A percentile compares a stretch with the other conserved stretches of the same genome.
These are phyloP conservation scores for Hydra vulgaris DNA, from an alignment of 30 jellyfish, hydroid and myxozoan species.

Conservation along the genomic window DNA sequence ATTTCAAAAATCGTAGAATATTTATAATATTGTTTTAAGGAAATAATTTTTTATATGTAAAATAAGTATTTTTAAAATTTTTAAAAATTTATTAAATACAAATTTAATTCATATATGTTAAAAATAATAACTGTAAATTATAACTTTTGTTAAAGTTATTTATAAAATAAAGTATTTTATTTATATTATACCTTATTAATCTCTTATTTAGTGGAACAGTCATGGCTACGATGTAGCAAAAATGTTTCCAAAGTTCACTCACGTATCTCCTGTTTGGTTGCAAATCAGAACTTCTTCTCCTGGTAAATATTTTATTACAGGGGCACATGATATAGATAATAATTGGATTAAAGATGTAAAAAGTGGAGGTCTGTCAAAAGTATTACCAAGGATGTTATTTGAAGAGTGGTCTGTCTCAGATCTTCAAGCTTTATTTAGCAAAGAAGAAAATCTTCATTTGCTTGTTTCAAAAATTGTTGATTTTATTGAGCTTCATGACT, in stretches of 20 bases:
- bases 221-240: constrained; percentile 91
- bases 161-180: too few relatives aligned
- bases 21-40: too few relatives aligned
- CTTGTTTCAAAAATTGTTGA: constrained; percentile 58
- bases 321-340: constrained; percentile 75
- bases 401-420: constrained; percentile 73
- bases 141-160: too few relatives aligned
- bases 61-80: too few relatives aligned
- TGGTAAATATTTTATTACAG: constrained; percentile 40
- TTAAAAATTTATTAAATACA: too few relatives aligned
- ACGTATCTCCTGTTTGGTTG: constrained; percentile 84
- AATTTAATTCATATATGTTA: too few relatives aligned
- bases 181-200: too few relatives aligned
- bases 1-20: too few relatives aligned
- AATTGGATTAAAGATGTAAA: constrained; percentile 24
- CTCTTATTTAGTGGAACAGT: constrained; percentile 68
- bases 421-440: constrained; percentile 44
- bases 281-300: constrained; percentile 33
- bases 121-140: too few relatives aligned
- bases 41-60: too few relatives aligned
- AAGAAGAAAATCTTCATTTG: constrained; percentile 44
- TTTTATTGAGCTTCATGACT: constrained; percentile 40
- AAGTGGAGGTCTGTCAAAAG: not conserved
- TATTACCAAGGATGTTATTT: constrained; percentile 70
- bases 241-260: constrained; percentile 60